Percentiles rank a stretch among this genome's conserved stretches.
These are phyloP conservation scores for Bolinopsis microptera DNA, from an alignment of 37 sponge, comb jelly and placozoan species.

Conservation along the genomic window DNA sequence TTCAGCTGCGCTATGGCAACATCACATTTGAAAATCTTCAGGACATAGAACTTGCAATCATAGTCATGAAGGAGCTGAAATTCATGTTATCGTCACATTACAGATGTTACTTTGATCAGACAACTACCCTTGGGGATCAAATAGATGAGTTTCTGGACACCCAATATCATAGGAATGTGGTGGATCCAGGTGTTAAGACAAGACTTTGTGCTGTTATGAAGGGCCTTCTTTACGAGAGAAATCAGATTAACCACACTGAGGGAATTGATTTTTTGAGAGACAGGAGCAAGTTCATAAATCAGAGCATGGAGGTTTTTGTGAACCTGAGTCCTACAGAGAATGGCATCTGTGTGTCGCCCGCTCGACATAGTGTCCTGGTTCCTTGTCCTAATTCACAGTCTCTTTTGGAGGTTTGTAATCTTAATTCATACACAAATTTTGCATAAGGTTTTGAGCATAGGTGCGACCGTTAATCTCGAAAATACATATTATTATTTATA, in stretches of 20 bases:
- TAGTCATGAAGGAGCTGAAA: conserved; percentile 5
- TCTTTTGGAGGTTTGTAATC: not conserved
- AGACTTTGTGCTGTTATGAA: not conserved
- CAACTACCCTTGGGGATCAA: not conserved
- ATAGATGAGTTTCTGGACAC: not conserved
- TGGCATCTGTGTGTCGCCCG: not conserved
- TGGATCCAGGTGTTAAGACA: not conserved
- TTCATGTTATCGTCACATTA: not conserved
- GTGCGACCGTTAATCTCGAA: too few relatives aligned
- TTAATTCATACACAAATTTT: not conserved
- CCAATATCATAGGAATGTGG: not conserved
- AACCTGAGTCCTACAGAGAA: conserved; percentile 3
- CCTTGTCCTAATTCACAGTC: conserved; percentile 13
- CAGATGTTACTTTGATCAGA: not conserved
- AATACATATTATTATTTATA: too few relatives aligned
- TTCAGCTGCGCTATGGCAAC: conserved; percentile 17
- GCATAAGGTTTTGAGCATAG: not conserved
- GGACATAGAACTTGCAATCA: conserved; percentile 45
- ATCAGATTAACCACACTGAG: not conserved
- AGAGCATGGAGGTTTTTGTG: conserved; percentile 43
- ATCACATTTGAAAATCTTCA: conserved; percentile 15
- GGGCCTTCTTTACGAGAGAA: not conserved
- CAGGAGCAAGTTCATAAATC: not conserved
- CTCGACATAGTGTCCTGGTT: not conserved
- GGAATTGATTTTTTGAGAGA: conserved; percentile 19